Conservation (phyloP, 2,113 vertebrate genomes). For the Bungarus multicinctus region DNA sequence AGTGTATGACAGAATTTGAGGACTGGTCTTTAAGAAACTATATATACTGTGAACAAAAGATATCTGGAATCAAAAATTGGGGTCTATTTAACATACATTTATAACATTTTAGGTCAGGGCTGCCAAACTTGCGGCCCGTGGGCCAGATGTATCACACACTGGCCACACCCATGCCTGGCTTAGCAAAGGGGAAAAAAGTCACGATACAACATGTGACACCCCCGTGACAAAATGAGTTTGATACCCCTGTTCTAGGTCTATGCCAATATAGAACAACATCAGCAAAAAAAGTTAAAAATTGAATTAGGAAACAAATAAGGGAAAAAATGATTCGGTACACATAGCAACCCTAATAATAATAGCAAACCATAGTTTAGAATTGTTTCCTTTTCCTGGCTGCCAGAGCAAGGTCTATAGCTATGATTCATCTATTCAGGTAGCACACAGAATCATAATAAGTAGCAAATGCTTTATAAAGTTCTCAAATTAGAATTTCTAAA, state of each 20-base stretch:
- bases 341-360: not conserved
- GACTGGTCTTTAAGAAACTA: not conserved
- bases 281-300: not conserved
- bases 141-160: no score
- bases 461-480: not conserved
- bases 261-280: not conserved
- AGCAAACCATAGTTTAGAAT: not conserved
- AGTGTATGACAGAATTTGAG: not conserved
- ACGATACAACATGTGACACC: no score
- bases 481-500: not conserved
- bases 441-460: not conserved
- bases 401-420: not conserved
- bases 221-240: no score
- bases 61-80: not conserved
- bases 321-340: not conserved
- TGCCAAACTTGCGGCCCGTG: no score
- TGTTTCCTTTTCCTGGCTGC: not conserved
- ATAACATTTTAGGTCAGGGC: not conserved
- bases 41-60: not conserved
- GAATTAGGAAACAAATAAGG: not conserved
- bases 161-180: no score
- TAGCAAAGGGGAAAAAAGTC: no score
- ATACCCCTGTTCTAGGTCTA: not conserved
- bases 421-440: not conserved
- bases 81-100: not conserved